Conservation (phyloP, 2,888 invertebrate genomes). For the Oligia strigilis region DNA sequence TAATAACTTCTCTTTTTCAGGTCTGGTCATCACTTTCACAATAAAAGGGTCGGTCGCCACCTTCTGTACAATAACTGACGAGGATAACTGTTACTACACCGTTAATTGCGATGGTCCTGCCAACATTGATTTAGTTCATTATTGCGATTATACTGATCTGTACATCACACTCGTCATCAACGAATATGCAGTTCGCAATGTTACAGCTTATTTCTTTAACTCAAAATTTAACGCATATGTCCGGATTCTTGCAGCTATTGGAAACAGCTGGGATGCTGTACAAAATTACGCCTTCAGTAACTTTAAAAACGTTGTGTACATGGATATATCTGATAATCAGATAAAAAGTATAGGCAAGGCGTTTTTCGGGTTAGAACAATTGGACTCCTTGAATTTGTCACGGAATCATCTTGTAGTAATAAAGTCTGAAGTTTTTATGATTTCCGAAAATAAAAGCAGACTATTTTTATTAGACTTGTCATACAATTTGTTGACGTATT, state of each 20-base stretch:
- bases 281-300: constrained; percentile 50
- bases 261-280: constrained; percentile 50
- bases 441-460: constrained; percentile 41
- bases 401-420: constrained; percentile 51
- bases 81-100: constrained; percentile 53
- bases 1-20: constrained; percentile 42
- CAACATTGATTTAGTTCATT: constrained; percentile 7
- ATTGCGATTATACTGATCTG: constrained; percentile 29
- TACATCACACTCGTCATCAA: constrained; percentile 51
- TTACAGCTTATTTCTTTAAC: constrained; percentile 29
- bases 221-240: constrained; percentile 39
- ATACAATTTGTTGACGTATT: constrained; percentile 48
- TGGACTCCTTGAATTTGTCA: constrained; percentile 58
- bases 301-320: constrained; percentile 54
- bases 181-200: constrained; percentile 29
- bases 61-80: constrained; percentile 32
- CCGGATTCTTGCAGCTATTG: constrained; percentile 37
- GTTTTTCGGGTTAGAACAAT: constrained; percentile 47
- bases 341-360: constrained; percentile 47
- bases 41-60: constrained; percentile 7
- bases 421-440: constrained; percentile 39
- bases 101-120: constrained; percentile 41
- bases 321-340: constrained; percentile 56
- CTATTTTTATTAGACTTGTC: constrained; percentile 59
- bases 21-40: constrained; percentile 19